Base-by-base conservation (phyloP, 2,888 invertebrate genomes). In the Yponomeuta cagnagella region DNA sequence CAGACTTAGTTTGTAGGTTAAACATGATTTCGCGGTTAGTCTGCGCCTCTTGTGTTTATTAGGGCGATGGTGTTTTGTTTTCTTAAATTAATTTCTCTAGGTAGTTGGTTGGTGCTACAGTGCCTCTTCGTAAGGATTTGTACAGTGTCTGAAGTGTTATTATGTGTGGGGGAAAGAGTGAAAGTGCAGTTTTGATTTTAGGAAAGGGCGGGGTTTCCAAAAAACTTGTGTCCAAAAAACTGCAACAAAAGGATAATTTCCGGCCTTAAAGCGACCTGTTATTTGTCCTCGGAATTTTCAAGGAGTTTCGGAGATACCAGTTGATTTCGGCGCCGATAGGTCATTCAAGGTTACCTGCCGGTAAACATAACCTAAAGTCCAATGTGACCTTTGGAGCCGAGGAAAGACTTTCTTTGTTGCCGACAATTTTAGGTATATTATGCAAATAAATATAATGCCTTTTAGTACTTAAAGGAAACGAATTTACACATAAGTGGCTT, bases 1-100 rank as follows among this genome's bases (percentile, higher is more conserved):
- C 92, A 92, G 90, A 90, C 80, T 83, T 85, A 86, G 90, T 89
- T 90, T 92, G 92, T 92, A 92, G 92, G 92, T 92, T 91, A 92
- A 90, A 92, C 87, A 87, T 85, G 86, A 85, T 83, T 90, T 88
- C 84, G 86, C 87, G 87, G 87, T 88, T 89, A 85, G 84, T 58
- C 52, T 87, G 83, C 84, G 85, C 85, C 85, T 86, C 86, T 75
- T 79, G 81, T 78, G 84, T 80, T 82, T 81, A 80, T 79, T 79
- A 15, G n/a, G 23, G 58, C 31, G 30, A 63, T 70, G 30, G 70
- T 70, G 70, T 63, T 37, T 70, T 63, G 67, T 58, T 58, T 58
- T 58, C 12, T 12, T 15, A 6, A 63, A 71, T 63, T 63, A 58
- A 63, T 37, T 67, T 12, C 67, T 69, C 48, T 12, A 52, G n/a